These are phyloP conservation scores for Thereva nobilitata DNA, from an alignment of 2,888 invertebrate genomes.

Conservation along the genomic window DNA sequence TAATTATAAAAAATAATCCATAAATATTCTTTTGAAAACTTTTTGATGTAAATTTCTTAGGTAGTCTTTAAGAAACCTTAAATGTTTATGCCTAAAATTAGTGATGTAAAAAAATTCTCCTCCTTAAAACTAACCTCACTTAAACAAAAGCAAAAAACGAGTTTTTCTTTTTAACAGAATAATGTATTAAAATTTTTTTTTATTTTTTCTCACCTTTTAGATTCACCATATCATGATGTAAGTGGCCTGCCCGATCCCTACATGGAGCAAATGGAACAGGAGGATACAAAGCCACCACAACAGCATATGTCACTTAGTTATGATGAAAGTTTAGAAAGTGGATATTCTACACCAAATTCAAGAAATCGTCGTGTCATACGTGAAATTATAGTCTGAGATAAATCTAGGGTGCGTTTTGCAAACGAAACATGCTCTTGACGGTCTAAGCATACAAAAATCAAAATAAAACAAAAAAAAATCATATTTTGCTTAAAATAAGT, in stretches of 20 bases:
- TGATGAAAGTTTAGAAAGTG: slow-evolving; percentile 91
- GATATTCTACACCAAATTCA: slow-evolving; percentile 92
- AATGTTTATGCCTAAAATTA: too few species aligned
- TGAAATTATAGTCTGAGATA: slow-evolving; percentile 81
- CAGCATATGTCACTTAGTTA: slow-evolving; percentile 87
- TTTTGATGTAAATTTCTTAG: too few species aligned
- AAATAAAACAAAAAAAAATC: slow-evolving; percentile 19
- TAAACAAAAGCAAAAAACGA: too few species aligned
- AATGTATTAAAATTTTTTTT: not conserved
- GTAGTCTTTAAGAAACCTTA: too few species aligned
- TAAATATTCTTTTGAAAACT: too few species aligned
- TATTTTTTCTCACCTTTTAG: slow-evolving; percentile 56
- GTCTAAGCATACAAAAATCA: slow-evolving; percentile 28
- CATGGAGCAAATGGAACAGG: slow-evolving; percentile 80
- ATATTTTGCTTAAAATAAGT: not conserved
- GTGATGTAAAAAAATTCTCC: too few species aligned
- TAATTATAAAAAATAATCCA: too few species aligned
- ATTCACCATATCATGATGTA: slow-evolving; percentile 92
- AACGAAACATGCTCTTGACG: slow-evolving; percentile 45
- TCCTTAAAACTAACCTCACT: too few species aligned
- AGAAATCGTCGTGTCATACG: slow-evolving; percentile 89
- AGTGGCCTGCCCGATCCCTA: slow-evolving; percentile 89
- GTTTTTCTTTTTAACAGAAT: not conserved
- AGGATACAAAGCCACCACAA: slow-evolving; percentile 67
- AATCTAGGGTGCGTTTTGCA: slow-evolving; percentile 47